Evolutionary conservation across 2,888 invertebrate genomes (phyloP).

Genomic region (Tipula confusa): DNA sequence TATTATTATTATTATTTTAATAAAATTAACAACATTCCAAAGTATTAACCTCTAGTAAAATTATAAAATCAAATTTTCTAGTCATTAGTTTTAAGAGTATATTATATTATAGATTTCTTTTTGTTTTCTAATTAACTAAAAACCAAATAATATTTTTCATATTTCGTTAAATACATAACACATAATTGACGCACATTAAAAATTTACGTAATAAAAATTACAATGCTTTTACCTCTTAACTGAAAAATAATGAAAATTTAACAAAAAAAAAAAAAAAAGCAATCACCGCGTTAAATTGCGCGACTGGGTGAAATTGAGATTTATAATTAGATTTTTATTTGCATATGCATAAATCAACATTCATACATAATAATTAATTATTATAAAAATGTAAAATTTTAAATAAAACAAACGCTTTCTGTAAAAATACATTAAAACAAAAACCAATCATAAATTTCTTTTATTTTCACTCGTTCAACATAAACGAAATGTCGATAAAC

Average conservation of each 20-base stretch:
- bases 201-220: neutral
- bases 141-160: neutral
- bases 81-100: constrained; percentile 4
- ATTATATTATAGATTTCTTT: constrained; percentile 4
- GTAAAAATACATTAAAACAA: neutral
- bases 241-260: too few species aligned
- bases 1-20: neutral
- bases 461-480: neutral
- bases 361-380: neutral
- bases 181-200: neutral
- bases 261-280: neutral
- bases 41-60: constrained; percentile 3
- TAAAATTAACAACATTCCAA: constrained; percentile 20
- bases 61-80: neutral
- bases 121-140: neutral
- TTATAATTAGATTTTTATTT: neutral
- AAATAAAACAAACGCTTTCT: constrained; percentile 12
- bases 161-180: neutral
- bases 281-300: neutral
- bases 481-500: too few species aligned
- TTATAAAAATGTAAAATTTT: neutral
- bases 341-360: neutral
- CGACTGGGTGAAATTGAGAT: neutral
- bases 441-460: neutral
- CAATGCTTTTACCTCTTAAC: neutral